These are phyloP conservation scores for Alligator sinensis DNA, from an alignment of 2,113 vertebrate species.

Conservation along the genomic window DNA sequence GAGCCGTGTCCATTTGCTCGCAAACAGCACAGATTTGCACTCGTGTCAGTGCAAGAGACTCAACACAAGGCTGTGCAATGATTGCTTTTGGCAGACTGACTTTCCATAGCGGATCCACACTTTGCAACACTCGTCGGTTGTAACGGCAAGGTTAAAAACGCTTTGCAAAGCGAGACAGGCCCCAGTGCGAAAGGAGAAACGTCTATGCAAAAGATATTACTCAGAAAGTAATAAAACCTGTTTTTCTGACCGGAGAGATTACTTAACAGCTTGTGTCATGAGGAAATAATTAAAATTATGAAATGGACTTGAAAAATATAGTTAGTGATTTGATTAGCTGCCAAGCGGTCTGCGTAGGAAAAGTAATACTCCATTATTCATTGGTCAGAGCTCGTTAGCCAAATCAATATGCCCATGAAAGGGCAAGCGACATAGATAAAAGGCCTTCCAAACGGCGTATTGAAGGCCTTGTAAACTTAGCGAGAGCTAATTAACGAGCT, in stretches of 20 bases:
- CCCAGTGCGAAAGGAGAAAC: constrained; percentile 5
- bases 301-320: constrained; percentile 28
- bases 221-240: constrained; percentile 20
- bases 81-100: not conserved
- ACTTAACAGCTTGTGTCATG: constrained; percentile 17
- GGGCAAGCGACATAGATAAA: not conserved
- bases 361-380: not conserved
- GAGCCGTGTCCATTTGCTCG: rapidly evolving
- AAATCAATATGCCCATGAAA: not conserved
- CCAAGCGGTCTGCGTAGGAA: not conserved
- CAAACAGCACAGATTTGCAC: not conserved
- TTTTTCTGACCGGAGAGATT: constrained; percentile 42
- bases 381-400: constrained; percentile 13
- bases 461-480: constrained; percentile 2
- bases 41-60: not conserved
- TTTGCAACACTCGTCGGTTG: not conserved
- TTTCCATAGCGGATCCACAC: not conserved
- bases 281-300: constrained; percentile 61
- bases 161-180: not conserved
- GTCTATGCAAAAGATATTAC: not conserved
- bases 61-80: not conserved
- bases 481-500: constrained; percentile 42
- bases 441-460: constrained; percentile 7
- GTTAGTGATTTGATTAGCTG: constrained; percentile 20
- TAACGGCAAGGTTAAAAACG: not conserved